Base-by-base conservation (phyloP, 1,140 invertebrate species). In the Drosophila pseudoananassae region DNA sequence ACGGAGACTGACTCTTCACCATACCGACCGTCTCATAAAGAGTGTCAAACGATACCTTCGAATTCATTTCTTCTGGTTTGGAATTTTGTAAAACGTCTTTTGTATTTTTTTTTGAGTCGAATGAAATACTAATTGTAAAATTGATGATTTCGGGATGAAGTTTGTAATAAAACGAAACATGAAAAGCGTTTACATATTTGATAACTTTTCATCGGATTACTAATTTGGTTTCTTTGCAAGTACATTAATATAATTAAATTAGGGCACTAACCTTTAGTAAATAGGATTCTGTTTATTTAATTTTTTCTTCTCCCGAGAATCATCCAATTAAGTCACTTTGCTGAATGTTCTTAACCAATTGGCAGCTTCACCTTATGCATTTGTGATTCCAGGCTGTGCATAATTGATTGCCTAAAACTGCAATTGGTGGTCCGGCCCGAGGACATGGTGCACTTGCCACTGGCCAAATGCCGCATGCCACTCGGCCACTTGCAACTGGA, bases 321-420 rank as follows among this genome's bases (percentile, higher is more conserved):
- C 7, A 20, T 46, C 20, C 7, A 46, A 20, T 46, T 23, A 20
- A 46, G 20, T 46, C 43, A 17, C 17, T 46, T 15, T 9, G 43
- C 17, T 20, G 1, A 20, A 4, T 3, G 20, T 10, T 6, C 43
- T 20, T 46, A 2, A 10, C 40, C 15, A 43, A 43, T 9, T 15
- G 12, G 56, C 15, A 9, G 27, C 25, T 0, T 27, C 25, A 27
- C 25, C 25, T 27, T 27, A 7, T 6, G 25, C 36, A 45, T 46
- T 55, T 47, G n/a, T 66, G 31, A 23, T 64, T 23, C 23, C 43
- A 36, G 50, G n/a, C 25, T 23, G 17, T 47, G 43, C 43, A 69
- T 56, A 69, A 69, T 69, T 69, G 66, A 69, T 56, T 69, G 47
- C 58, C 47, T 43, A 23, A 40, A 74, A 52, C 59, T 57, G 60